Percentiles rank a stretch among this genome's conserved stretches.
These are phyloP conservation scores for Drosophila ochracea DNA, from an alignment of 2,888 invertebrate species.

Conservation along the genomic window DNA sequence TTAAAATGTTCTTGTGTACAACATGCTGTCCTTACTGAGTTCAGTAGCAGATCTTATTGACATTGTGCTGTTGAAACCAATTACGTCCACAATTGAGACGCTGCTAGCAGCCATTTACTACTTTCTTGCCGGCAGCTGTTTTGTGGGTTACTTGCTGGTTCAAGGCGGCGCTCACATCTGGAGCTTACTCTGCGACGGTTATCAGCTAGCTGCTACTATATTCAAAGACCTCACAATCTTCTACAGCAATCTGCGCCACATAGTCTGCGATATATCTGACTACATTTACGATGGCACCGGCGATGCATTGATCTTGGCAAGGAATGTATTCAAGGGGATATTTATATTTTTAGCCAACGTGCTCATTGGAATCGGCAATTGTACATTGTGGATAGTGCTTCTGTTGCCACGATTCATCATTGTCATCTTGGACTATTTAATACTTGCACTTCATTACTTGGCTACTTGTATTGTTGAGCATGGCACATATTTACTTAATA, in stretches of 20 bases:
- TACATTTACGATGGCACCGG: slow-evolving; percentile 47
- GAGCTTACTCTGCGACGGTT: slow-evolving; percentile 18
- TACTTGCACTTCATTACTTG: slow-evolving; percentile 26
- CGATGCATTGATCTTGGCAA: slow-evolving; percentile 17
- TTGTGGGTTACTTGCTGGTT: slow-evolving; percentile 57
- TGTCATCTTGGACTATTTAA: slow-evolving; percentile 32
- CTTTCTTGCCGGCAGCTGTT: slow-evolving; percentile 52
- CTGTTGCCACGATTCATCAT: slow-evolving; percentile 51
- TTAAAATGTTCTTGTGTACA: slow-evolving; percentile 24
- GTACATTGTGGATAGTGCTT: slow-evolving; percentile 52
- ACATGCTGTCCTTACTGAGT: slow-evolving; percentile 45
- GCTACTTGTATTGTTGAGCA: slow-evolving; percentile 21
- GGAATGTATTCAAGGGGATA: slow-evolving; percentile 4
- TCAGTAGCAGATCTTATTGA: slow-evolving; percentile 38
- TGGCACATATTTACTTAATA: slow-evolving; percentile 45
- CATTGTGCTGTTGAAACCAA: slow-evolving; percentile 40
- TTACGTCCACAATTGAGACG: slow-evolving; percentile 31
- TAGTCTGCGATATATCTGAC: slow-evolving; percentile 5
- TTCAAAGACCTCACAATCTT: slow-evolving; percentile 1
- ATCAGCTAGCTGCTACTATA: not conserved
- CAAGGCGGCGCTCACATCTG: slow-evolving; percentile 25
- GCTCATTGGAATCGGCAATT: slow-evolving; percentile 49
- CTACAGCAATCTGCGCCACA: slow-evolving; percentile 14
- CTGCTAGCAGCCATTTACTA: slow-evolving; percentile 40
- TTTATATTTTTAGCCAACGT: slow-evolving; percentile 18